phyloP scores from a whole-genome alignment of 2,797 vertebrate species.

The Gallirallus australis region DNA sequence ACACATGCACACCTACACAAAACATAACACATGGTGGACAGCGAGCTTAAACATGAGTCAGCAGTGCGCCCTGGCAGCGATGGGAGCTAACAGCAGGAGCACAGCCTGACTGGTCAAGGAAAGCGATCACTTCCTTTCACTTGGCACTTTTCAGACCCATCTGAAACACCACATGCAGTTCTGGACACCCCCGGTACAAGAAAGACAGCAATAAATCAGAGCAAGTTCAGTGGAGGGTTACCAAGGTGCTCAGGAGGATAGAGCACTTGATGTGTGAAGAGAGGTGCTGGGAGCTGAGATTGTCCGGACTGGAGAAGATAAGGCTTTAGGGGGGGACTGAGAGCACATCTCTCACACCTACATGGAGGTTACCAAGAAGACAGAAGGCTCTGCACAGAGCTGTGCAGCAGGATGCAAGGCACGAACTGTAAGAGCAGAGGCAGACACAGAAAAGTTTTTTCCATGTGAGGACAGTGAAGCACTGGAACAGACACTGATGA shows the following conservation, averaged over 20 bases:
- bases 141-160: background rate
- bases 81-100: background rate
- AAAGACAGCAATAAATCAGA: background rate
- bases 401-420: fast-evolving
- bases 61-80: background rate
- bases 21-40: fast-evolving
- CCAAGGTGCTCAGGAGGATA: background rate
- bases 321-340: background rate
- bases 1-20: background rate
- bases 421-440: background rate
- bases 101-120: background rate
- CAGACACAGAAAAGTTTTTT: background rate
- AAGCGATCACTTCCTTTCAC: fast-evolving
- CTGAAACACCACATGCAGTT: background rate
- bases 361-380: background rate
- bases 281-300: background rate
- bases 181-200: background rate
- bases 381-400: background rate
- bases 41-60: background rate
- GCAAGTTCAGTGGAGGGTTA: background rate
- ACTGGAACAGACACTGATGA: background rate
- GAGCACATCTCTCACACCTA: background rate
- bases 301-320: background rate
- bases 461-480: background rate
- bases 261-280: background rate